Evolutionary conservation across 2,113 vertebrate species (phyloP), one percentile per base, ranked within the genome.

Genomic region (Dolichallabes microphthalmus): DNA sequence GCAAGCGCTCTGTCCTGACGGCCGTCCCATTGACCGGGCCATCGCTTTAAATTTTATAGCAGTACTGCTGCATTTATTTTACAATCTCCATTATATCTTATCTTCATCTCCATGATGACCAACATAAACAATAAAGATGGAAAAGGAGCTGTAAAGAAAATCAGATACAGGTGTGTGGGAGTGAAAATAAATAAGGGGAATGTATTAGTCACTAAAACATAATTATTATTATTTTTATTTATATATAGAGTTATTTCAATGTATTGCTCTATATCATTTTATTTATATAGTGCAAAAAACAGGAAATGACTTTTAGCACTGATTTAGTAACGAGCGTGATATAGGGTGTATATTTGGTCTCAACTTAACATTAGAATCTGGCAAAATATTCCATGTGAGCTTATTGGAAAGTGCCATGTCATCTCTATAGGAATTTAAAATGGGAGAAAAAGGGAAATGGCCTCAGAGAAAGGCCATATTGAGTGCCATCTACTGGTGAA

Each of bases 51-150:
- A 63, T 61, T 80, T 80, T 61, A 80, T 61, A 63, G 58, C 78
- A 63, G 30, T 39, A 35, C 58, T 80, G 78, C 78, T 8, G 22
- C 58, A 80, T 80, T 80, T 80, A 80, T 80, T 80, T 80, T 63
- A 80, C 58, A 80, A 13, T 22, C 75, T 32, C 57, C 57, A 45
- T 80, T 80, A 80, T 60, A 80, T 80, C 78, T 60, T 61, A 80
- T 77, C 75, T 77, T 32, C 75, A 77, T 77, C 53, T 77, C 75
- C 53, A 27, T 80, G 58, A 45, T 80, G 58, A 80, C 60, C 77
- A 79, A 25, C 25, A 79, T 61, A 80, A 35, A 63, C 78, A 76
- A 76, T 76, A 76, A 55, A 55, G 74, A 77, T 77, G 74, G 74
- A 76, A 53, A 77, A 6, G 3, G 52, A 27, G 45, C 10, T 13